Evolutionary conservation across 2,797 vertebrate species (phyloP).

Genomic region (Steatocranus sp.): DNA sequence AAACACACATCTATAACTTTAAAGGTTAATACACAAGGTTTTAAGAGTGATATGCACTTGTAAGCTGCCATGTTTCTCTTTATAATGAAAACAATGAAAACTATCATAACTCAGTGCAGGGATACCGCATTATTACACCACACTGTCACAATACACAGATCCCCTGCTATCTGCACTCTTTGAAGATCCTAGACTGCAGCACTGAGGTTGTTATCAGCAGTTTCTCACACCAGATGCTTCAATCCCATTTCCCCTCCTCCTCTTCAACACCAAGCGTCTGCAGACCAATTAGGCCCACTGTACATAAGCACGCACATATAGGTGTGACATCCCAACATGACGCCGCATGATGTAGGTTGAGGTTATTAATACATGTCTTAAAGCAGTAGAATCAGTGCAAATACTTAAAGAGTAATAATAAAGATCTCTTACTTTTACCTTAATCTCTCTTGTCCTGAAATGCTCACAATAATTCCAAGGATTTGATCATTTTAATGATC

Average conservation of each 20-base stretch:
- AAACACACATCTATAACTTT: neutral
- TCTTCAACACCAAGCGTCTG: neutral
- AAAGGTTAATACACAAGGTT: neutral
- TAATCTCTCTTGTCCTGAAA: neutral
- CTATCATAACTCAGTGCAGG: neutral
- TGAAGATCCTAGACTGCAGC: conserved; percentile 6
- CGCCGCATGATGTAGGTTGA: neutral
- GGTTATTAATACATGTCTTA: neutral
- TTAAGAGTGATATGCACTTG: neutral
- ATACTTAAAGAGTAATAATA: neutral
- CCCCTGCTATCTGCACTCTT: neutral
- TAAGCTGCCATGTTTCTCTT: neutral
- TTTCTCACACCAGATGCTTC: conserved; percentile 59
- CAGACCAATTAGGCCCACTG: neutral
- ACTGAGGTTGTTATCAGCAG: neutral
- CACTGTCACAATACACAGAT: neutral
- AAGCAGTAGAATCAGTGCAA: neutral
- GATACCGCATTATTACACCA: neutral
- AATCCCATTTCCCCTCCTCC: conserved; percentile 6
- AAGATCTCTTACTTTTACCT: neutral
- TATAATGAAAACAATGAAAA: neutral
- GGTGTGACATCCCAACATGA: neutral
- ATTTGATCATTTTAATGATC: neutral
- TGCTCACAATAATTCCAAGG: neutral
- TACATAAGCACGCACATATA: neutral